phyloP scores from a whole-genome alignment of 2,797 vertebrate genomes.

The Salmo trutta region DNA sequence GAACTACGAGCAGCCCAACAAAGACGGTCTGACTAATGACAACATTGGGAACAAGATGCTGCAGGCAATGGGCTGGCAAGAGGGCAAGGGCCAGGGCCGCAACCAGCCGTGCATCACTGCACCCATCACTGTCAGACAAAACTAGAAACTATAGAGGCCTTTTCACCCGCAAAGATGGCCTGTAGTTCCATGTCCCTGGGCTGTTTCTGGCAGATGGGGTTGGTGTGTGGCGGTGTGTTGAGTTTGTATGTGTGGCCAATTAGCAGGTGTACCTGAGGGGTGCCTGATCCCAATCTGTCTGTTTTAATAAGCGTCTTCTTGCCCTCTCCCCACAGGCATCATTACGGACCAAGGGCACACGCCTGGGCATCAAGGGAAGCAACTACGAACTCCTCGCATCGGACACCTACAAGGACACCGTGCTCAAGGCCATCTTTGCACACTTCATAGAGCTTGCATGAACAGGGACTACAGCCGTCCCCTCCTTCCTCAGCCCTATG shows the following conservation, averaged over 20 bases:
- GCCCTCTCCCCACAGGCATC: conserved; percentile 79
- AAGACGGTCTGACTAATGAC: conserved; percentile 88
- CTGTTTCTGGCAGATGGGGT: conserved; percentile 46
- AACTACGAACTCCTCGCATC: conserved; percentile 85
- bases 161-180: neutral
- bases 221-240: conserved; percentile 7
- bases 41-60: conserved; percentile 95
- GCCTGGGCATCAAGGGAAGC: conserved; percentile 89
- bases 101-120: conserved; percentile 91
- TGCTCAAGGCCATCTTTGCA: conserved; percentile 91
- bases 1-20: conserved; percentile 91
- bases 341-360: conserved; percentile 86
- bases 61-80: conserved; percentile 93
- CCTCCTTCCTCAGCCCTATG: conserved; percentile 51
- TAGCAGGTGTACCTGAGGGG: conserved; percentile 47
- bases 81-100: conserved; percentile 87
- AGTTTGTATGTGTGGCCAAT: conserved; percentile 45
- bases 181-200: neutral
- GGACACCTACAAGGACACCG: conserved; percentile 89
- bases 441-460: conserved; percentile 91
- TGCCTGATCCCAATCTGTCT: conserved; percentile 36
- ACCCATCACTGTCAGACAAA: conserved; percentile 80
- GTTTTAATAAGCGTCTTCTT: conserved; percentile 39
- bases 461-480: conserved; percentile 20
- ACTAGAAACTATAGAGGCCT: conserved; percentile 23